Conservation (phyloP, 2,797 vertebrate genomes). For the Alectoris magna region DNA sequence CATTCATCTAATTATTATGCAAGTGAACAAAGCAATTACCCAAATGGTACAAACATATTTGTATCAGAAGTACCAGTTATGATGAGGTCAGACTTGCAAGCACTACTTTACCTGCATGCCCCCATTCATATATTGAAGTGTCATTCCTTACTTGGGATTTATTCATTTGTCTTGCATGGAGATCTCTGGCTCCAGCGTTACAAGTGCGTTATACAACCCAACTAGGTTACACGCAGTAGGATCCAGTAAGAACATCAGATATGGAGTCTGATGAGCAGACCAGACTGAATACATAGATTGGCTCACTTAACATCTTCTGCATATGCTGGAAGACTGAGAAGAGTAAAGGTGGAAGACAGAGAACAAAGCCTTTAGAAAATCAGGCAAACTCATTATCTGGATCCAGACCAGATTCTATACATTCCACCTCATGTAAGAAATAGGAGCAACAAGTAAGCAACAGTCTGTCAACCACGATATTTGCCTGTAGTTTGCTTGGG, state of each 20-base stretch:
- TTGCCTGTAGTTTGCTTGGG: background rate
- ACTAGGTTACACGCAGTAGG: background rate
- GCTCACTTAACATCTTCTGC: background rate
- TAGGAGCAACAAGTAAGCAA: background rate
- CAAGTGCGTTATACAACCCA: fast-evolving
- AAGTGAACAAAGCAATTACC: background rate
- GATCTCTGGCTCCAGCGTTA: background rate
- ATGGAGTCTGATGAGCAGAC: background rate
- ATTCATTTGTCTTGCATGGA: background rate
- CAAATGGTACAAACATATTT: background rate
- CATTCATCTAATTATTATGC: background rate
- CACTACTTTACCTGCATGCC: background rate
- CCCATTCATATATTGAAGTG: background rate
- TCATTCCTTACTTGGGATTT: background rate
- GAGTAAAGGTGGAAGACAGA: background rate
- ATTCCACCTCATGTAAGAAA: background rate
- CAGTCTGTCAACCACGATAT: background rate
- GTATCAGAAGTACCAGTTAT: background rate
- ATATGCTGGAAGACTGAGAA: background rate
- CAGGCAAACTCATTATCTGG: background rate
- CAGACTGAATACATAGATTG: background rate
- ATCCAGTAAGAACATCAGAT: background rate
- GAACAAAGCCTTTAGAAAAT: background rate
- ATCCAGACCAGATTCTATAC: background rate
- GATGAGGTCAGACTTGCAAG: background rate